Conservation (phyloP, 1,140 invertebrate genomes). For the Hylaeus anthracinus region DNA sequence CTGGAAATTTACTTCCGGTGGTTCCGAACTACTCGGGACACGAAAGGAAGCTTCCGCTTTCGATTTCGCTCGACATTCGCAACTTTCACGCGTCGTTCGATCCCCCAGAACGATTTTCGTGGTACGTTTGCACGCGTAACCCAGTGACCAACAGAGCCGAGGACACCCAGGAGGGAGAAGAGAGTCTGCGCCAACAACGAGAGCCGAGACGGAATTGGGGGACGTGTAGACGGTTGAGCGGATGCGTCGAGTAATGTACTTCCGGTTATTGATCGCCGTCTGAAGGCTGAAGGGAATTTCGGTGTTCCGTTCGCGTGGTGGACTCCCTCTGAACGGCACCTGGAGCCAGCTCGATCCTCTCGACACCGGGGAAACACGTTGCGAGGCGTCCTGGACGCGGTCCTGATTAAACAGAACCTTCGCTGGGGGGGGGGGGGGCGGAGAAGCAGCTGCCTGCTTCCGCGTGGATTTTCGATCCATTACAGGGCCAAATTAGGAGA, state of each 20-base stretch:
- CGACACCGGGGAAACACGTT: conserved; percentile 30
- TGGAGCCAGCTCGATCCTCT: conserved; percentile 45
- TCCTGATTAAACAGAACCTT: conserved; percentile 61
- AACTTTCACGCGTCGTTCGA: too few species aligned
- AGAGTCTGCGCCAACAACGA: conserved; percentile 47
- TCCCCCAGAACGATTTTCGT: too few species aligned
- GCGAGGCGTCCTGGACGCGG: conserved; percentile 30
- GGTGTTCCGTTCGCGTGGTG: conserved; percentile 49
- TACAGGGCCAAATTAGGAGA: conserved; percentile 18
- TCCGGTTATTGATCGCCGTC: conserved; percentile 73
- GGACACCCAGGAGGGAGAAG: background rate
- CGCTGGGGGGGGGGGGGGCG: conserved; percentile 2
- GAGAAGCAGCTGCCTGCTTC: conserved; percentile 22
- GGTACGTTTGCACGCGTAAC: conserved; percentile 10
- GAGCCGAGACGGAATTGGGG: conserved; percentile 62
- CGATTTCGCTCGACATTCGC: too few species aligned
- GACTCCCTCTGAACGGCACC: conserved; percentile 47
- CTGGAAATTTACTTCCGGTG: too few species aligned
- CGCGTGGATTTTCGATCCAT: background rate
- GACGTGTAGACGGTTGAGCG: conserved; percentile 70
- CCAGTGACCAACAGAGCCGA: conserved; percentile 32
- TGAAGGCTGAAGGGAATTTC: conserved; percentile 64
- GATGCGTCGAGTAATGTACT: conserved; percentile 73
- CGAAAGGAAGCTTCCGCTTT: too few species aligned
- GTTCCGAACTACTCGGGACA: too few species aligned